Conservation (phyloP, 2,888 invertebrate species). For the Chaitophorus viminalis region DNA sequence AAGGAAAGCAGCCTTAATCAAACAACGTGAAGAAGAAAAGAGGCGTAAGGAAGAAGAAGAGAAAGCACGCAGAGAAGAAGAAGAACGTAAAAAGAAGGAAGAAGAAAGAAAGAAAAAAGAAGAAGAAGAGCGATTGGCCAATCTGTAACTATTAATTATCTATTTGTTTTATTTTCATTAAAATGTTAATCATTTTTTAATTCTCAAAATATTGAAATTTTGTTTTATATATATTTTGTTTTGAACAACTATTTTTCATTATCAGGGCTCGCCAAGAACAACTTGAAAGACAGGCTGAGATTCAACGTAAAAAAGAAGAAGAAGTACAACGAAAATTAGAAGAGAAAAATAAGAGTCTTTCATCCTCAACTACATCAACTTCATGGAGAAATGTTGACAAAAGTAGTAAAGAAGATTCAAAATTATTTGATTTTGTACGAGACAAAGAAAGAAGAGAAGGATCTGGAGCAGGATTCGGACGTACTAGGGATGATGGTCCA, state of each 20-base stretch:
- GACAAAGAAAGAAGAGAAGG: conserved; percentile 34
- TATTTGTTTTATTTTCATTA: background rate
- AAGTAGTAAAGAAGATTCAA: conserved; percentile 26
- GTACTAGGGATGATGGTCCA: conserved; percentile 52
- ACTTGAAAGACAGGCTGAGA: conserved; percentile 70
- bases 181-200: background rate
- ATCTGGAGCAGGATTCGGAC: conserved; percentile 31
- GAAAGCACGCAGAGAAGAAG: conserved; percentile 63
- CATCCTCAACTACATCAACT: conserved; percentile 8
- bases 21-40: conserved; percentile 67
- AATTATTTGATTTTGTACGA: conserved; percentile 4
- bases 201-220: background rate
- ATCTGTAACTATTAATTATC: conserved; percentile 35
- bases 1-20: conserved; percentile 77
- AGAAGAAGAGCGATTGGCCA: conserved; percentile 62
- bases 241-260: no score
- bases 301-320: conserved; percentile 76
- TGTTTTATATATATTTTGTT: no score
- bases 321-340: conserved; percentile 68
- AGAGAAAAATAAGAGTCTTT: conserved; percentile 53
- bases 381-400: conserved; percentile 52
- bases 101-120: conserved; percentile 62
- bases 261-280: conserved; percentile 70
- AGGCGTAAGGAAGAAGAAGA: conserved; percentile 64
- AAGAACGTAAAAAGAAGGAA: conserved; percentile 62